Conservation (phyloP, 2,797 vertebrate species). For the Buceros bicornis region DNA sequence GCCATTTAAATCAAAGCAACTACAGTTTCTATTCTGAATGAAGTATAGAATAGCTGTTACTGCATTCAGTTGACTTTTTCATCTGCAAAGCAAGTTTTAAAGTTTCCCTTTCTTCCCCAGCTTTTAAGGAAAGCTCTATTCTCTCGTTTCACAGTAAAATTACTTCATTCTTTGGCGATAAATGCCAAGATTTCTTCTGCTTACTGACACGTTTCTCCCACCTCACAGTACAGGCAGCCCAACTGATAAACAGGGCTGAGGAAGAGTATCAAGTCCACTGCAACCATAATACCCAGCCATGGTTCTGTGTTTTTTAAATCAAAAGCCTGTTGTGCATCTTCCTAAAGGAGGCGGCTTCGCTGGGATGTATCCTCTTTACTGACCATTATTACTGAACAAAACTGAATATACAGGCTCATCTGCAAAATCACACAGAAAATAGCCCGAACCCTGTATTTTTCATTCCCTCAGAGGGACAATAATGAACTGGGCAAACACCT, state of each 20-base stretch:
- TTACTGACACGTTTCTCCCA: neutral
- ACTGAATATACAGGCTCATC: neutral
- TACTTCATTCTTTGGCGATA: neutral
- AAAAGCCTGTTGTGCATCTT: neutral
- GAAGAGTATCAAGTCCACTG: neutral
- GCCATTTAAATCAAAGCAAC: neutral
- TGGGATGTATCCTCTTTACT: neutral
- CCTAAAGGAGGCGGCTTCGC: neutral
- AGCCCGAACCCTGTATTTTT: rapidly evolving
- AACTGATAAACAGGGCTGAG: neutral
- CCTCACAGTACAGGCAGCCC: neutral
- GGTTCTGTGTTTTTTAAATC: neutral
- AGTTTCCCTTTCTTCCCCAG: neutral
- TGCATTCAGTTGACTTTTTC: neutral
- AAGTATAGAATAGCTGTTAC: neutral
- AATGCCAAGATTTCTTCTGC: neutral
- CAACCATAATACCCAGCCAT: neutral
- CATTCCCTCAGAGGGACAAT: neutral
- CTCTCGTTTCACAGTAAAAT: neutral
- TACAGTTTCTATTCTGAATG: neutral
- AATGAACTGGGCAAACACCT: neutral
- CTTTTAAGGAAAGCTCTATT: neutral
- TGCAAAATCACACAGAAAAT: neutral
- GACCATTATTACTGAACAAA: neutral
- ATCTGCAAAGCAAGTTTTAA: neutral